phyloP scores from a whole-genome alignment of 2,797 vertebrate species.

The Pelobates cultripes region DNA sequence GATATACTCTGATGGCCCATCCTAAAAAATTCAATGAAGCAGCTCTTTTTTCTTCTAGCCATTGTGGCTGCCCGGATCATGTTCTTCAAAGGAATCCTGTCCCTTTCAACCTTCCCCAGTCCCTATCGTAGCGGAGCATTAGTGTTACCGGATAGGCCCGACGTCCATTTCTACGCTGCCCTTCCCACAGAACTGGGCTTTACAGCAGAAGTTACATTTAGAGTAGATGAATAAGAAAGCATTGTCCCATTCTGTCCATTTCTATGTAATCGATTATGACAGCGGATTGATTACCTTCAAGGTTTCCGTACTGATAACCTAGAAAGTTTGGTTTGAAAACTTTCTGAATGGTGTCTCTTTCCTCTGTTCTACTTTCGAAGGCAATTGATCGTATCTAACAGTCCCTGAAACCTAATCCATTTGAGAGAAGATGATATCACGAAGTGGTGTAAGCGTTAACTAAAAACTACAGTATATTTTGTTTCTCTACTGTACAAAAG shows the following conservation, averaged over 20 bases:
- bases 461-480: conserved; percentile 21
- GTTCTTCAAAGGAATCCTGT: conserved; percentile 70
- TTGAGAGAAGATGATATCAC: conserved; percentile 42
- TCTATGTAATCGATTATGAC: conserved; percentile 60
- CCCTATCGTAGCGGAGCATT: conserved; percentile 69
- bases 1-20: conserved; percentile 61
- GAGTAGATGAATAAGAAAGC: conserved; percentile 63
- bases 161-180: conserved; percentile 63
- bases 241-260: conserved; percentile 66
- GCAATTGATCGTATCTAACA: conserved; percentile 57
- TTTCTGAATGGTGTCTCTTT: conserved; percentile 58
- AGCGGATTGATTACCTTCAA: conserved; percentile 64
- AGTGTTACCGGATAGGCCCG: conserved; percentile 70
- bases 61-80: conserved; percentile 69
- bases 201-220: conserved; percentile 46
- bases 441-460: neutral
- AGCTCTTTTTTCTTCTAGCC: conserved; percentile 64
- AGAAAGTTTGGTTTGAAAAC: conserved; percentile 49
- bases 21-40: conserved; percentile 64
- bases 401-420: conserved; percentile 19
- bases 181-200: conserved; percentile 59
- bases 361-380: conserved; percentile 42
- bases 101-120: conserved; percentile 61
- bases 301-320: conserved; percentile 64
- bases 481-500: neutral